Base-by-base conservation (phyloP, 2,888 invertebrate genomes). In the Holacanthella duospinosa region DNA sequence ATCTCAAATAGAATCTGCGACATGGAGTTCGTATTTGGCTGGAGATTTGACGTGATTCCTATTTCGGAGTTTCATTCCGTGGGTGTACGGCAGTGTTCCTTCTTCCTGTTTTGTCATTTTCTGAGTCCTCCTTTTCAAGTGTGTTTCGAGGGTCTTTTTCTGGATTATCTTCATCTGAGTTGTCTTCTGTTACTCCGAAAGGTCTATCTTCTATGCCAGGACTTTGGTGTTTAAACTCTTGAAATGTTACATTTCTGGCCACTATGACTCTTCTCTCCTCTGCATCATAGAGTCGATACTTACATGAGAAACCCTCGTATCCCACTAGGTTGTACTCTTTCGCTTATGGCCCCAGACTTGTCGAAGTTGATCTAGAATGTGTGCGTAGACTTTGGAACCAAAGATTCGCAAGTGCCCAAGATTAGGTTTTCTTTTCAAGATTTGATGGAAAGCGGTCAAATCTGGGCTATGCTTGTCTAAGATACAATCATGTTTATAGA, bases 341-440 rank as follows among this genome's bases (percentile, higher is more conserved):
- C 53, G 9, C 27, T 59, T 62, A 4, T 55, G 36, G 26, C 48
- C 53, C 59, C 59, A 64, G n/a, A 27, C 55, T 21, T 53, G 25
- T 28, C 63, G 1, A 9, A 36, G 1, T 28, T 59, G 27, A 1
- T 55, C 29, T 21, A 59, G 59, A 19, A 66, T 29, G 24, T 64
- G 57, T 25, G 61, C 55, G 27, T 43, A 55, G 9, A 57, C 61
- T 36, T 27, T 24, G 25, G 62, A 61, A 0, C 77, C 78, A 74
- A 79, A 78, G 28, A 74, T 70, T 54, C 71, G 67, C 25, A 78
- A 61, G n/a, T 75, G 69, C 43, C 64, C 64, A 0, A 79, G 29
- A 63, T 76, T 67, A 24, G 74, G 74, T 66, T 75, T 75, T 2
- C 66, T 64, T 21, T 74, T 71, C 44, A 72, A 64, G 76, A 77